These are phyloP conservation scores for Rousettus madagascariensis DNA, from an alignment of 2,797 vertebrate genomes.

Conservation along the genomic window DNA sequence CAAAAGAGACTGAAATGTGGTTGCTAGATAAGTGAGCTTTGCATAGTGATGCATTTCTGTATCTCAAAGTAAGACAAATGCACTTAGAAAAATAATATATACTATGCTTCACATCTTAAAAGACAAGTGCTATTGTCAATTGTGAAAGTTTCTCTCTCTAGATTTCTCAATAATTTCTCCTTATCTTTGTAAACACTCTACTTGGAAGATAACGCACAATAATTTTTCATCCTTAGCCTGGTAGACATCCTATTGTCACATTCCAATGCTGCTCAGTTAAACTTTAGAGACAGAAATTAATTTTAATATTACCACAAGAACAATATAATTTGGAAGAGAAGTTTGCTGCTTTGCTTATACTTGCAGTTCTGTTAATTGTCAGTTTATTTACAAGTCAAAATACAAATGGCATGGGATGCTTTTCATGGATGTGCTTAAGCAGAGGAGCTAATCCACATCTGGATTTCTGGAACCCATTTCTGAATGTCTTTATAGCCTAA, in stretches of 20 bases:
- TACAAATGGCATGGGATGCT: background rate
- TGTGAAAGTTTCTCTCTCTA: background rate
- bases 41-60: background rate
- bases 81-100: background rate
- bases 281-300: slow-evolving; percentile 17
- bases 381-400: slow-evolving; percentile 27
- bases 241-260: background rate
- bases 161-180: slow-evolving; percentile 20
- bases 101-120: background rate
- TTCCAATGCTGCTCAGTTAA: background rate
- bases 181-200: background rate
- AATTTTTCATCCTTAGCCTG: background rate
- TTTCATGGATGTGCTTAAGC: background rate
- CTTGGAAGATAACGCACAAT: background rate
- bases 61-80: slow-evolving; percentile 3
- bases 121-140: background rate
- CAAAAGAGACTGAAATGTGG: background rate
- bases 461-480: background rate
- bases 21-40: slow-evolving; percentile 3
- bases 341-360: background rate
- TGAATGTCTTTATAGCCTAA: background rate
- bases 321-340: background rate
- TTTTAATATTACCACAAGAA: background rate
- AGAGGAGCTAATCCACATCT: background rate
- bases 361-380: background rate